Percentiles rank a stretch among this genome's conserved stretches.
Conservation (phyloP, 2,797 vertebrate species). For the Pantherophis vulpinus region DNA sequence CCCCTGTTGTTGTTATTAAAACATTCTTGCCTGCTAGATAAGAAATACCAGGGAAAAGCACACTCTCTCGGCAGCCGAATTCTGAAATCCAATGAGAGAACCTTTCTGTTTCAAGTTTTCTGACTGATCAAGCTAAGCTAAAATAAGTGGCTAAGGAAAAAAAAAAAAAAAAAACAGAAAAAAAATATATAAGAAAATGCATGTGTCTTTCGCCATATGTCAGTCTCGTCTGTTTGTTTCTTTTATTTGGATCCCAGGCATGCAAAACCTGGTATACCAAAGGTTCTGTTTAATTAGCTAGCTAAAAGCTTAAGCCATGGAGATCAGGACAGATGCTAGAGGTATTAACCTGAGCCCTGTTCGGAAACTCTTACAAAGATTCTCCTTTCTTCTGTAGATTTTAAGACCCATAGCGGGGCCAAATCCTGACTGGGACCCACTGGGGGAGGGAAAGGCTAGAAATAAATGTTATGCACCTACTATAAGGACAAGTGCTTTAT, state of each 20-base stretch:
- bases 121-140: slow-evolving; percentile 64
- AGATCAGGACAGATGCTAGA: slow-evolving; percentile 66
- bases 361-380: slow-evolving; percentile 41
- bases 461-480: slow-evolving; percentile 25
- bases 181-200: slow-evolving; percentile 25
- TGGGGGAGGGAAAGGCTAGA: slow-evolving; percentile 38
- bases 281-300: slow-evolving; percentile 68
- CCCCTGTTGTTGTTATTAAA: slow-evolving; percentile 19
- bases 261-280: slow-evolving; percentile 63
- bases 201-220: slow-evolving; percentile 61
- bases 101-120: slow-evolving; percentile 53
- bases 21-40: slow-evolving; percentile 48
- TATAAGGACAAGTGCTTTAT: slow-evolving; percentile 31
- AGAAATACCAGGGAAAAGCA: slow-evolving; percentile 50
- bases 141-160: slow-evolving; percentile 58
- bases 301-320: slow-evolving; percentile 67
- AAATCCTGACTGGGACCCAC: slow-evolving; percentile 27
- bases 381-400: slow-evolving; percentile 42
- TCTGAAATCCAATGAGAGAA: slow-evolving; percentile 63
- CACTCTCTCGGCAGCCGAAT: slow-evolving; percentile 37
- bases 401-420: slow-evolving; percentile 1
- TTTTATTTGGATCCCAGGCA: slow-evolving; percentile 67
- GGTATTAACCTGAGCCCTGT: slow-evolving; percentile 51
- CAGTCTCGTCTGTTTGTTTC: slow-evolving; percentile 61
- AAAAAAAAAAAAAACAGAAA: slow-evolving; percentile 22